Evolutionary conservation across 2,113 vertebrate genomes (phyloP).

Genomic region (Tapirus terrestris): DNA sequence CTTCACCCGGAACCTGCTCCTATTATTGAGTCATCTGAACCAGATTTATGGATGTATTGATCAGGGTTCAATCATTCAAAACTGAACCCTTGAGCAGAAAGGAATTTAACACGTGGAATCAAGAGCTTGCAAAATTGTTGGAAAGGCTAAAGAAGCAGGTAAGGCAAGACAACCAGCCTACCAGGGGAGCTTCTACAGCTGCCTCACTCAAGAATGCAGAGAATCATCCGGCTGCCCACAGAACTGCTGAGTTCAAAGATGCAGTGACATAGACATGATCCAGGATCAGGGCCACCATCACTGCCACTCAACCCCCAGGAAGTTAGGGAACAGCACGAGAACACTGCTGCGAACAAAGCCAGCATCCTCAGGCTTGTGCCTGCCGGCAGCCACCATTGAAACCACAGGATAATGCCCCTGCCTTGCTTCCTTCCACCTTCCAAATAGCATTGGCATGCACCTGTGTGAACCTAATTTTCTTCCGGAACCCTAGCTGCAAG

Average conservation of each 20-base stretch:
- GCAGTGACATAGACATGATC: not conserved
- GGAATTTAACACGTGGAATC: not conserved
- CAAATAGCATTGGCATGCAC: not conserved
- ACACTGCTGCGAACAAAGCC: not conserved
- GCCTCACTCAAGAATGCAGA: not conserved
- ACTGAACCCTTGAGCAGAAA: not conserved
- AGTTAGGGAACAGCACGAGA: accelerated
- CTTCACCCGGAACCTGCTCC: not conserved
- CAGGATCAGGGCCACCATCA: no score
- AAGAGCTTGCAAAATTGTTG: not conserved
- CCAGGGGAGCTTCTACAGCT: not conserved
- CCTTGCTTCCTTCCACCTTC: not conserved
- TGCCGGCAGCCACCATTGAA: not conserved
- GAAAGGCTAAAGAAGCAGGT: not conserved
- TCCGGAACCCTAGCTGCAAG: slow-evolving; percentile 41
- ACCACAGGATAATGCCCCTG: not conserved
- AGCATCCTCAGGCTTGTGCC: not conserved
- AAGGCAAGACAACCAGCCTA: not conserved
- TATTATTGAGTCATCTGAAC: not conserved
- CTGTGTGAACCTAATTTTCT: not conserved
- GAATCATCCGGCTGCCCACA: accelerated
- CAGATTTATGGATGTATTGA: not conserved
- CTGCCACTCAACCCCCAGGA: not conserved
- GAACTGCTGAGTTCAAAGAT: not conserved
- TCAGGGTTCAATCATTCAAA: not conserved